These are phyloP conservation scores for Orthonyx spaldingii DNA, from an alignment of 2,113 vertebrate genomes.

Conservation along the genomic window DNA sequence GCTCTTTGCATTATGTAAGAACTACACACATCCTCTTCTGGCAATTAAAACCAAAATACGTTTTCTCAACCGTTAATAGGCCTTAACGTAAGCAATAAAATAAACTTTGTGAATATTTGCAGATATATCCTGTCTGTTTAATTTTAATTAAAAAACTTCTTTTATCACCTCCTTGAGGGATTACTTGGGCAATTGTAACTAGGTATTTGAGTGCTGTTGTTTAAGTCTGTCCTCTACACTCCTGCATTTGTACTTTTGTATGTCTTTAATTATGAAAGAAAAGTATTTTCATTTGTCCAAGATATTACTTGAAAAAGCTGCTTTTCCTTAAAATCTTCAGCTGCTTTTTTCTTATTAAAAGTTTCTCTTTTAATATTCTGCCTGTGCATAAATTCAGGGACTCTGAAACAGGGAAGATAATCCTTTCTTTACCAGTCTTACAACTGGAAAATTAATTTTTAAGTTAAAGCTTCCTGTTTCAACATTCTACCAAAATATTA, in stretches of 20 bases:
- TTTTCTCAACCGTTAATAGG: background rate
- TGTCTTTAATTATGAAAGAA: background rate
- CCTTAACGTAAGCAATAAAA: background rate
- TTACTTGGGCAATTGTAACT: background rate
- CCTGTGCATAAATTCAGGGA: background rate
- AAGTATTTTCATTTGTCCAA: background rate
- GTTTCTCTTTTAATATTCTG: background rate
- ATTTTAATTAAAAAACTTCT: background rate
- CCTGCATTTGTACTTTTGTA: background rate
- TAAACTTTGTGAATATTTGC: background rate
- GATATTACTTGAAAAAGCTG: background rate
- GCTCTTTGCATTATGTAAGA: background rate
- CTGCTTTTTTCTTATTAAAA: background rate
- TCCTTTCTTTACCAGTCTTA: background rate
- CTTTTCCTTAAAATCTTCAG: background rate
- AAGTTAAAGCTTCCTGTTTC: background rate
- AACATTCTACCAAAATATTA: background rate
- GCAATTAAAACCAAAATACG: background rate
- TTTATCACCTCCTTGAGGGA: background rate
- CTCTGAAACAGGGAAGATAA: background rate
- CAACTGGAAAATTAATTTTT: background rate
- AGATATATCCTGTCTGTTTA: background rate
- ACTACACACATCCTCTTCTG: background rate
- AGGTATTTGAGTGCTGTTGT: background rate
- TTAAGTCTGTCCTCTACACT: background rate